phyloP scores from a whole-genome alignment of 2,113 vertebrate genomes.

The Aegotheles bennettii region DNA sequence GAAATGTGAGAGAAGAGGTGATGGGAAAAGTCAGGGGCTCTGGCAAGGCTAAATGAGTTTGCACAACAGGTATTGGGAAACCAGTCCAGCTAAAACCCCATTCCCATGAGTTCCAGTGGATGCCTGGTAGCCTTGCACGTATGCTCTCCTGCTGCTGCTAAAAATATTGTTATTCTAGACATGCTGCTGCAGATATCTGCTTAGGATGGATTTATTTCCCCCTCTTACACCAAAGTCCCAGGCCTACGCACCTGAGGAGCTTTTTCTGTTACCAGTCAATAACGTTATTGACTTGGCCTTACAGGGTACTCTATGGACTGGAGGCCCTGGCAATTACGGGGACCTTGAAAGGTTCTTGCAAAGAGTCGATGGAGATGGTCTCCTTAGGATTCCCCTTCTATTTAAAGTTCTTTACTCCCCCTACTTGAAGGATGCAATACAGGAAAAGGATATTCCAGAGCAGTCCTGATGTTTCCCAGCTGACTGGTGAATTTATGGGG shows the following conservation, averaged over 20 bases:
- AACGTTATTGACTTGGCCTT: not conserved
- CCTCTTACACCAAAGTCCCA: not conserved
- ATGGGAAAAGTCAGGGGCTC: not conserved
- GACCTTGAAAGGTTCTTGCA: not conserved
- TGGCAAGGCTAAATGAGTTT: not conserved
- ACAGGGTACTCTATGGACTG: not conserved
- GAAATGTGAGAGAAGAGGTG: not conserved
- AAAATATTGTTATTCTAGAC: not conserved
- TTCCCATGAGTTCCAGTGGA: not conserved
- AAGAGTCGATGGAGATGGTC: not conserved
- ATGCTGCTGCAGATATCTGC: not conserved
- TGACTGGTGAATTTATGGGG: not conserved
- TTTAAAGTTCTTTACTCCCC: not conserved
- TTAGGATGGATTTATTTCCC: constrained; percentile 1
- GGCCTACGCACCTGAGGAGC: not conserved
- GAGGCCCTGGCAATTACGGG: not conserved
- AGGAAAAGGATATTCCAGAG: not conserved
- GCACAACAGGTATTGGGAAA: constrained; percentile 41
- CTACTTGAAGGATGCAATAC: not conserved
- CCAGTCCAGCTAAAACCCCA: constrained; percentile 6
- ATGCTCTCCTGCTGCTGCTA: not conserved
- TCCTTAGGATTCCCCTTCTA: not conserved
- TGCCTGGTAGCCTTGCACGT: not conserved
- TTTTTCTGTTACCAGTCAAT: not conserved
- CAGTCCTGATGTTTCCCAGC: not conserved